A percentile compares a stretch with the other conserved stretches of the same genome.
These are phyloP conservation scores for Sphinx pinastri DNA, from an alignment of 2,888 invertebrate genomes.

Conservation along the genomic window DNA sequence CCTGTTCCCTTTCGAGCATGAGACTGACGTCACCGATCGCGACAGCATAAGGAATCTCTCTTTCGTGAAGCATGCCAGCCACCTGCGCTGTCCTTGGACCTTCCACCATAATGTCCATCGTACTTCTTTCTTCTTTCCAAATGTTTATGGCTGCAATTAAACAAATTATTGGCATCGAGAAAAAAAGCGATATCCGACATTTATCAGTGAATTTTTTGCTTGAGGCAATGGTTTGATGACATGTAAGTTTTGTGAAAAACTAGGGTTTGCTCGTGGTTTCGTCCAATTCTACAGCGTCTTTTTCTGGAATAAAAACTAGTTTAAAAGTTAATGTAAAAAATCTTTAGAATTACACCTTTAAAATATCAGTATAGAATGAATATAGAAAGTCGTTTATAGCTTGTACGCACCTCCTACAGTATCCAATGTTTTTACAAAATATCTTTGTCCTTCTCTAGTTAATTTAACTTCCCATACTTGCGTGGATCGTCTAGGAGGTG, in stretches of 20 bases:
- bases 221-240: no score
- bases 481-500: slow-evolving; percentile 48
- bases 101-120: slow-evolving; percentile 75
- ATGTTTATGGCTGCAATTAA: slow-evolving; percentile 58
- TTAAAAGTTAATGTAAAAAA: no score
- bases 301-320: no score
- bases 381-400: no score
- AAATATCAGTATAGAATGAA: background rate
- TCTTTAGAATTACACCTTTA: background rate
- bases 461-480: slow-evolving; percentile 75
- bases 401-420: slow-evolving; percentile 63
- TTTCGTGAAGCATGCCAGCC: slow-evolving; percentile 67
- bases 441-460: slow-evolving; percentile 66
- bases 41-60: slow-evolving; percentile 66
- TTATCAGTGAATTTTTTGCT: background rate
- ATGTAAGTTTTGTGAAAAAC: no score
- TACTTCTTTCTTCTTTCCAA: slow-evolving; percentile 72
- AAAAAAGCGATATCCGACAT: no score
- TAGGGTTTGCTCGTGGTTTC: no score
- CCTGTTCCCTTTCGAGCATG: slow-evolving; percentile 55
- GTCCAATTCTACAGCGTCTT: no score
- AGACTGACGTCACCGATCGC: slow-evolving; percentile 60
- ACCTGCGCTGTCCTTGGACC: slow-evolving; percentile 57
- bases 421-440: slow-evolving; percentile 67
- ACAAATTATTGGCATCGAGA: background rate